Evolutionary conservation across 2,113 vertebrate species (phyloP), one percentile per base, ranked within the genome.

Genomic region (Gymnocephalus cernua): DNA sequence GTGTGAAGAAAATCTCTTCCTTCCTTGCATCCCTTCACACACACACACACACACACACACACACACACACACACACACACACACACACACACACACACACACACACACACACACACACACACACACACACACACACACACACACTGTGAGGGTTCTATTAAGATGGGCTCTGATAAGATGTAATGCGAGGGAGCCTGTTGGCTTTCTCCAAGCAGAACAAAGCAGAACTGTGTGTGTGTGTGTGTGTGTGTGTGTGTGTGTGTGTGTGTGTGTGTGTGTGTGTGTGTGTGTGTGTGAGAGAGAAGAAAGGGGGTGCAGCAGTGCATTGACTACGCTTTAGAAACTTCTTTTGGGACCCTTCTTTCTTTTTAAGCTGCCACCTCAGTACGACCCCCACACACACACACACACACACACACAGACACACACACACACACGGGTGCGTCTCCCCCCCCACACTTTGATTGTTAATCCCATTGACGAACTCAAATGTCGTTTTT

Each of bases 1-100:
- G 86, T 82, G 79, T 82, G 70, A 82, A 85, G 75, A 76, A 88
- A 88, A 85, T 80, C 56, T 51, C 78, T 79, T 85, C 76, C 88
- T 87, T 80, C 82, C 84, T 76, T 66, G 23, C 38, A 23, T 2
- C 47, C 61, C 35, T 35, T 38, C 41, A 53, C 53, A 74, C 45
- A 48, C 54, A 77, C 61, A 47, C 61, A 56, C 82, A 72, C 48
- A 70, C 63, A 81, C 56, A 59, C 71, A 70, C 70, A 80, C 29
- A 56, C 48, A 44, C 51, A 16, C 9, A 62, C 59, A 38, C 32
- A 45, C n/a, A 27, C 64, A 21, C 41, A 48, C 58, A 62, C 68
- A 63, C 48, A 48, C 58, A 62, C 44, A 54, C 64, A 47, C 72
- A 63, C 44, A 61, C 48, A 69, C 64, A 38, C 78, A 72, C 66